A percentile compares a stretch with the other conserved stretches of the same genome.
phyloP scores from a whole-genome alignment of 2,888 invertebrate genomes.

The Nemotelus pantherinus region DNA sequence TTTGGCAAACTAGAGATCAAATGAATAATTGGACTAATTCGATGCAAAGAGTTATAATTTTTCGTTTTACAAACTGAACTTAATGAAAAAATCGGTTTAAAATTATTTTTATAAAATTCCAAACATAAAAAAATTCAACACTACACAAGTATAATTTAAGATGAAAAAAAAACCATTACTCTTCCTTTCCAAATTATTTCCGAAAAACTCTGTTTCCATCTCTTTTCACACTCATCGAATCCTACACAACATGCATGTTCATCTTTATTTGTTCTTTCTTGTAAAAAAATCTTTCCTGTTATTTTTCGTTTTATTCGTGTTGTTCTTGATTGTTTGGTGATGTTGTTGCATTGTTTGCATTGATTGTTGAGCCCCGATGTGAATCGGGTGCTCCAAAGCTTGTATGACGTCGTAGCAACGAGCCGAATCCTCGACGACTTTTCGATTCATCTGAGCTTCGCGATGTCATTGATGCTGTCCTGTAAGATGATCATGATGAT shows the following conservation, averaged over 20 bases:
- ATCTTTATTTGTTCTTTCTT: neutral
- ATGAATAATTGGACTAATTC: too few species aligned
- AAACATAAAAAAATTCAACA: too few species aligned
- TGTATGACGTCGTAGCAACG: slow-evolving; percentile 57
- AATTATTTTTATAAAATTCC: too few species aligned
- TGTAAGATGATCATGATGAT: slow-evolving; percentile 54
- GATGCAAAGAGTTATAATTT: too few species aligned
- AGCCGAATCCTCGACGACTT: slow-evolving; percentile 57
- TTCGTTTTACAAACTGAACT: too few species aligned
- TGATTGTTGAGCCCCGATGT: slow-evolving; percentile 50
- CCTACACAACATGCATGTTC: neutral
- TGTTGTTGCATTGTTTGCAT: slow-evolving; percentile 45
- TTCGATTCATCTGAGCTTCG: slow-evolving; percentile 57
- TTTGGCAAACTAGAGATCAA: too few species aligned
- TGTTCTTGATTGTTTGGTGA: slow-evolving; percentile 53
- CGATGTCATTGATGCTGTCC: slow-evolving; percentile 58
- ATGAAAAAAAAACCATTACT: too few species aligned
- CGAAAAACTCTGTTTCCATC: too few species aligned
- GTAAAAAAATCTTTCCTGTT: slow-evolving; percentile 40
- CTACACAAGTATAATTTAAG: too few species aligned
- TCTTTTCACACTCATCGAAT: too few species aligned
- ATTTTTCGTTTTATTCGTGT: slow-evolving; percentile 48
- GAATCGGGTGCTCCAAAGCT: slow-evolving; percentile 57
- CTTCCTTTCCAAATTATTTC: too few species aligned
- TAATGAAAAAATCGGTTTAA: too few species aligned